These are phyloP conservation scores for Craterocephalus amniculus DNA, from an alignment of 2,797 vertebrate species.

Conservation along the genomic window DNA sequence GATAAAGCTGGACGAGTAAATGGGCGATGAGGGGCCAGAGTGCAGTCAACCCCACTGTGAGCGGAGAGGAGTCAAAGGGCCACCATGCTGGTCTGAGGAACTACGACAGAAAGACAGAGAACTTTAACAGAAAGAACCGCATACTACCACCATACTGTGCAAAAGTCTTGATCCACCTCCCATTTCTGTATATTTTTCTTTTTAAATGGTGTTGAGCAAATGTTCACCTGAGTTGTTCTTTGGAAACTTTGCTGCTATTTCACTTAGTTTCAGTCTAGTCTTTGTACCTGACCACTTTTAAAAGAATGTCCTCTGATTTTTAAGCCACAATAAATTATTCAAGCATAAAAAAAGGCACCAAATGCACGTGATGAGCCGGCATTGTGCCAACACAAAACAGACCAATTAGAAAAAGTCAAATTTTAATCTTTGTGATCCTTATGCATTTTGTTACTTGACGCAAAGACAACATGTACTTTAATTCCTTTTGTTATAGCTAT, in stretches of 20 bases:
- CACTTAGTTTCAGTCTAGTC: too few species aligned
- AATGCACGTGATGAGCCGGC: too few species aligned
- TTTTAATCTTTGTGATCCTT: neutral
- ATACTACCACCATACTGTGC: neutral
- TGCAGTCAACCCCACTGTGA: conserved; percentile 84
- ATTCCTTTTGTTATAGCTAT: too few species aligned
- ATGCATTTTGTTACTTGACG: too few species aligned
- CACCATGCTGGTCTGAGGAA: conserved; percentile 89
- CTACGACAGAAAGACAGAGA: conserved; percentile 54
- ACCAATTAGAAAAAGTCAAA: too few species aligned
- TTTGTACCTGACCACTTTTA: neutral
- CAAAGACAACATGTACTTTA: too few species aligned
- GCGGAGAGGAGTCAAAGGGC: conserved; percentile 88
- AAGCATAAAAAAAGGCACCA: neutral
- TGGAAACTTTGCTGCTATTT: too few species aligned
- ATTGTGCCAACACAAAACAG: too few species aligned
- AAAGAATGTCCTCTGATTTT: neutral
- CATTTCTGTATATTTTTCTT: neutral
- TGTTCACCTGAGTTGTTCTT: neutral
- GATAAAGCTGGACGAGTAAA: conserved; percentile 90
- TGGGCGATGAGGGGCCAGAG: conserved; percentile 92
- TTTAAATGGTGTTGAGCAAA: neutral
- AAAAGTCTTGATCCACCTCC: neutral
- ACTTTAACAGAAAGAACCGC: neutral
- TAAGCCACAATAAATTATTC: neutral